Evolutionary conservation across 2,888 invertebrate genomes (phyloP), one percentile per base, ranked within the genome.

Genomic region (Scaptomyza reducta): DNA sequence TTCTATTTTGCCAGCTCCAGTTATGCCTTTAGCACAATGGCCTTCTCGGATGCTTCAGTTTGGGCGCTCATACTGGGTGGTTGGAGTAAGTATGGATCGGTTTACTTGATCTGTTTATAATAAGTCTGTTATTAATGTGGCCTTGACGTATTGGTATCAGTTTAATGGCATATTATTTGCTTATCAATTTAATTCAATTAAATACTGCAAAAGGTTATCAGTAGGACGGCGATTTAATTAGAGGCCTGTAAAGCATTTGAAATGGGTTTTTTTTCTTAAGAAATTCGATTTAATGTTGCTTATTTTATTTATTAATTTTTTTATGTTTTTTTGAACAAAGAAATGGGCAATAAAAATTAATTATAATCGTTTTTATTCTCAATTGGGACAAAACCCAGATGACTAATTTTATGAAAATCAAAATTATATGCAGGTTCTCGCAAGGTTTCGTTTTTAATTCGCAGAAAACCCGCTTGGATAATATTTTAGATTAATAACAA

Each of bases 21-120:
- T n/a, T 96, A 96, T 82, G 96, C 96, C 22, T 96, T 97, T 62
- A 96, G 96, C 42, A 94, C 96, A 62, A 95, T 96, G 69, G 96
- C 96, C 89, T 94, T 97, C 49, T 96, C 96, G 94, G 93, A 96
- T 79, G 95, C 96, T 90, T 96, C 89, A 1, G 87, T 90, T 54
- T 90, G 82, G 70, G 90, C 84, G 3, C 65, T 90, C n/a, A 68
- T 88, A 18, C 73, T 85, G 13, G 88, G 89, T 40, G 91, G 91
- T 63, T 82, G 81, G 85, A 79, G 91, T 91, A 79, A 90, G 89
- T 79, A 41, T 14, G n/a, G 0, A 33, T n/a, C 6, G 7, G 1
- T 18, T 14, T 7, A 44, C 11, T 10, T n/a, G 3, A 6, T 25
- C 41, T 1, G 2, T n/a, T 11, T 33, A 40, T 22, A 22, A 33